Percentiles rank a stretch among this genome's conserved stretches.
Evolutionary conservation across 2,888 invertebrate species (phyloP).

Genomic region (Lutraria lutraria): DNA sequence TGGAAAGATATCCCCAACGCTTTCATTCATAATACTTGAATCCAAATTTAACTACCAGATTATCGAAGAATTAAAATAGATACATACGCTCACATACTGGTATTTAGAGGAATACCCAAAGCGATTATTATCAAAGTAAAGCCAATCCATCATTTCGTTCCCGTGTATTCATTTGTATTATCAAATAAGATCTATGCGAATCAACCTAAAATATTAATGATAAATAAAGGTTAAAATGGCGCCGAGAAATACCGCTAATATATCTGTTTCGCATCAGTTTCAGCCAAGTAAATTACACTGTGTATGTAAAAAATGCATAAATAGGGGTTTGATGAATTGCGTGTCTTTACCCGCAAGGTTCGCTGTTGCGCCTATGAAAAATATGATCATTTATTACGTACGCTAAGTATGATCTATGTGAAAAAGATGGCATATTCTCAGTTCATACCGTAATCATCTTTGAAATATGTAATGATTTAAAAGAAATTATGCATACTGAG

Average conservation of each 20-base stretch:
- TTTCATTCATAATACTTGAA: background rate
- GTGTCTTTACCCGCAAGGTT: constrained; percentile 16
- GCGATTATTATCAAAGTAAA: constrained; percentile 32
- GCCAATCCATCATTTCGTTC: background rate
- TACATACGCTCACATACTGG: background rate
- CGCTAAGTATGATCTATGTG: constrained; percentile 23
- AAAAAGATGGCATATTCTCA: constrained; percentile 13
- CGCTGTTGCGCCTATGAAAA: constrained; percentile 12
- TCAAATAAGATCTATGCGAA: constrained; percentile 35
- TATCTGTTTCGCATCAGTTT: constrained; percentile 26
- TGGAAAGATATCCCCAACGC: background rate
- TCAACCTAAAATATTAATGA: constrained; percentile 49
- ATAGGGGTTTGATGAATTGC: constrained; percentile 26
- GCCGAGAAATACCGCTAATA: constrained; percentile 41
- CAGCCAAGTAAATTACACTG: constrained; percentile 26
- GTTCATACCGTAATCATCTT: constrained; percentile 18
- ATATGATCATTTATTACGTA: background rate
- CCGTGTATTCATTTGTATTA: constrained; percentile 22
- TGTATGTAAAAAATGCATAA: constrained; percentile 32
- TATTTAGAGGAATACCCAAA: background rate
- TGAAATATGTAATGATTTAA: constrained; percentile 23
- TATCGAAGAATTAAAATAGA: constrained; percentile 16
- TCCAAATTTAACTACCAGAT: constrained; percentile 12
- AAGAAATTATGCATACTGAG: constrained; percentile 11
- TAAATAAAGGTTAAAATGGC: constrained; percentile 44